Evolutionary conservation across 1,140 invertebrate species (phyloP).

Genomic region (Lysiphlebus fabarum): DNA sequence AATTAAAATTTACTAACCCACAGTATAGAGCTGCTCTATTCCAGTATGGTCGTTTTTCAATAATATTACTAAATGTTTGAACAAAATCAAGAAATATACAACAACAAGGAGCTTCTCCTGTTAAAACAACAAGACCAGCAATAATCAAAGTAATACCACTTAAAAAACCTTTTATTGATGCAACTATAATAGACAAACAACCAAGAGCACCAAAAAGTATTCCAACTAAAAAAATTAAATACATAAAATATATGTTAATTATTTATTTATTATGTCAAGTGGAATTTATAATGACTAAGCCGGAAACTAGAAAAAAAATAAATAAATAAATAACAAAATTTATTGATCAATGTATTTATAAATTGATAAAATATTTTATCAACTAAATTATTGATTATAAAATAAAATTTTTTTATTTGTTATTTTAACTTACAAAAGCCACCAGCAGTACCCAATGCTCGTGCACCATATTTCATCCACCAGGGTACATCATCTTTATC

Average conservation of each 20-base stretch:
- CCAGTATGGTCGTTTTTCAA: conserved; percentile 83
- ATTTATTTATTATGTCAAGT: background rate
- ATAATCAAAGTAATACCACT: conserved; percentile 87
- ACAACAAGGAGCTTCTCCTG: conserved; percentile 91
- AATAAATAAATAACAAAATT: too few species aligned
- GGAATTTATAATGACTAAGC: background rate
- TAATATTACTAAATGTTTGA: conserved; percentile 73
- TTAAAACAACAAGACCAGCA: conserved; percentile 79
- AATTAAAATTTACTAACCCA: conserved; percentile 62
- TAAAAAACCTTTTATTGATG: conserved; percentile 67
- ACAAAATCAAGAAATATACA: conserved; percentile 93
- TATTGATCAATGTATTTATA: too few species aligned
- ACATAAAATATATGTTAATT: conserved; percentile 12
- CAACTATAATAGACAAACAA: conserved; percentile 68
- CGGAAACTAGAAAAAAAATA: conserved; percentile 15
- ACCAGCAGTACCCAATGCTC: conserved; percentile 79
- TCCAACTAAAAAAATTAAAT: conserved; percentile 65
- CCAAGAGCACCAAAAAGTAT: conserved; percentile 83
- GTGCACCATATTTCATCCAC: conserved; percentile 84
- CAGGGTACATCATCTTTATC: conserved; percentile 79
- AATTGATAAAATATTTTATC: too few species aligned
- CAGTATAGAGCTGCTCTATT: conserved; percentile 85
- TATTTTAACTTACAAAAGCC: conserved; percentile 65
- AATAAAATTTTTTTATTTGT: conserved; percentile 7
- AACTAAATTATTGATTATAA: conserved; percentile 16